Evolutionary conservation across 2,113 vertebrate genomes (phyloP), one percentile per base, ranked within the genome.

Genomic region (Prunella himalayana): DNA sequence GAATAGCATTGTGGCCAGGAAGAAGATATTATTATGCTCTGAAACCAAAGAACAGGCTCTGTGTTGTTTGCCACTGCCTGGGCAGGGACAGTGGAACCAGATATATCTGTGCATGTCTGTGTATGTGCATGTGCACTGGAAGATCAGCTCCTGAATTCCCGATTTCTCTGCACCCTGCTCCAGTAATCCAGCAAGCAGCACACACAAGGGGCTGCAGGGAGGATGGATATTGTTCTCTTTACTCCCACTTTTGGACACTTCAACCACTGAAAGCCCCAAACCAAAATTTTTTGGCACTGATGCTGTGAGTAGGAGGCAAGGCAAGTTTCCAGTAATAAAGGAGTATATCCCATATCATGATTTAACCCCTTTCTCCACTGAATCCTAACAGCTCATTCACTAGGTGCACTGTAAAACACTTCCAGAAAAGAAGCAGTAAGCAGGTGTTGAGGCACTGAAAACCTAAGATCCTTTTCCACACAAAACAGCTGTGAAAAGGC

Each of bases 21-120:
- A 91, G 44, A 95, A 86, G 71, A 95, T 94, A 95, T 91, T 93
- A 95, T 86, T 88, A 94, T 88, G 64, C 35, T 73, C 87, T 90
- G 82, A 91, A 93, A 86, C 79, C 56, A 53, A 94, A 92, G 86
- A 95, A 76, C 60, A 82, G 73, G 42, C 70, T 94, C 42, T 63
- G 3, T 92, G 75, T 11, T 90, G 11, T 79, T 90, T 90, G 87
- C 22, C 69, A 68, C 50, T 63, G 85, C 63, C 78, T 17, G 6
- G 54, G 54, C 35, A 88, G 60, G 56, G 76, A 56, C 68, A 33
- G 59, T 59, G 79, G 66, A 61, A 39, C 54, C 24, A 35, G 42
- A 41, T 31, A 39, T 7, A n/a, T 20, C 8, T 13, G 13, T 22
- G 41, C 17, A 41, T 20, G 8, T 24, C 4, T 50, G 13, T 44